Conservation (phyloP, 2,888 invertebrate genomes). For the Hybos culiciformis region DNA sequence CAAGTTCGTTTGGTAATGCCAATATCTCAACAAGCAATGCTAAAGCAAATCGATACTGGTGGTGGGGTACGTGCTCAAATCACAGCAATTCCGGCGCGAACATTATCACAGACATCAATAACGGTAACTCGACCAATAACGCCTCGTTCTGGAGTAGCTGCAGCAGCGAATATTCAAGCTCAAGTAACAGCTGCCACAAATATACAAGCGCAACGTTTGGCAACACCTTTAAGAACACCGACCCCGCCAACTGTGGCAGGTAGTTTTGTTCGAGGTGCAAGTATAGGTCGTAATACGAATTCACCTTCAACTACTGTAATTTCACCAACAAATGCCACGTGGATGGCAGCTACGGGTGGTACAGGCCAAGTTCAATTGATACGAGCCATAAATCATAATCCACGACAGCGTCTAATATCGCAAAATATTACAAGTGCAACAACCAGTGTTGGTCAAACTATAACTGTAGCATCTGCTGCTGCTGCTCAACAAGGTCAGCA, state of each 20-base stretch:
- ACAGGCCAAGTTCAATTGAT: constrained; percentile 30
- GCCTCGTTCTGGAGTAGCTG: constrained; percentile 27
- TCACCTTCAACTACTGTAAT: constrained; percentile 33
- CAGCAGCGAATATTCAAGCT: constrained; percentile 30
- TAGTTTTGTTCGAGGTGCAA: constrained; percentile 28
- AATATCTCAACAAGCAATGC: constrained; percentile 38
- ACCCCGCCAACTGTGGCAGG: constrained; percentile 22
- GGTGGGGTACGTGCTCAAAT: constrained; percentile 30
- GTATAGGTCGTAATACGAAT: constrained; percentile 22
- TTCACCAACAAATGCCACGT: constrained; percentile 31
- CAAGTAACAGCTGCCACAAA: constrained; percentile 33
- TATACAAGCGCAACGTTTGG: constrained; percentile 29
- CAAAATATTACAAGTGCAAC: constrained; percentile 21
- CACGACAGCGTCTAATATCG: constrained; percentile 31
- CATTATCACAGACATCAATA: constrained; percentile 35
- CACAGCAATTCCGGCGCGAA: constrained; percentile 33
- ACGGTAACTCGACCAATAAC: constrained; percentile 33
- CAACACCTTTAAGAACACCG: constrained; percentile 29
- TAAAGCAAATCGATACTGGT: constrained; percentile 36
- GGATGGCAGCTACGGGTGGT: constrained; percentile 28
- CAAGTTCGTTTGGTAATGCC: constrained; percentile 33
- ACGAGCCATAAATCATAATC: constrained; percentile 30
- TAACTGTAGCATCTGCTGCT: too few species aligned
- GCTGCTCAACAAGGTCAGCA: too few species aligned
- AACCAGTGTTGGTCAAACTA: constrained; percentile 17